Evolutionary conservation across 2,113 vertebrate genomes (phyloP), one percentile per base, ranked within the genome.

Genomic region (Planiliza haematocheilus): DNA sequence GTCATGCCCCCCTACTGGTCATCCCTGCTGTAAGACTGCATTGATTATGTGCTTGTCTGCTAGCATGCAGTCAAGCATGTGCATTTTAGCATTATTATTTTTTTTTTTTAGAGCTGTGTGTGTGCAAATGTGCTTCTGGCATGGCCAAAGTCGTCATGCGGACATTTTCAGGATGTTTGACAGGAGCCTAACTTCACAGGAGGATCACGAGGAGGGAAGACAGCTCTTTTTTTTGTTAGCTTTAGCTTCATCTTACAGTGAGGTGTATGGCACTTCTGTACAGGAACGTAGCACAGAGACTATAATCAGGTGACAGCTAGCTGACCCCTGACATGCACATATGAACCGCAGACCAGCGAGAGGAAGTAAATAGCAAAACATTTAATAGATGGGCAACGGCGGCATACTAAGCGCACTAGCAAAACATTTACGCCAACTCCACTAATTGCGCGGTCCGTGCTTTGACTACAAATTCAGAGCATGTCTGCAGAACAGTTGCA

Each of bases 11-110:
- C 86, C 89, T 55, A 83, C 88, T 85, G 88, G 87, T 80, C 77
- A 86, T 74, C 69, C 86, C 81, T 89, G 88, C 89, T 91, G 83
- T 76, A 89, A 82, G 80, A 81, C 74, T 71, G 87, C 82, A 91
- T 90, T 92, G 90, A 93, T 92, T 93, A 89, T 87, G 75, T 85
- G 86, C 71, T 83, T 78, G 78, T 87, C 88, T 89, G 70, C 73
- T 70, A 77, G 84, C 70, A 79, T 71, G 79, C 81, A 79, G 64
- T 80, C 77, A 72, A 82, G 77, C 87, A 78, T 88, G 79, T 70
- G 78, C 66, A 60, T 87, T 79, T 77, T 24, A 71, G 59, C 65
- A 74, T 79, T 70, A 30, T 30, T 30, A 30, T 30, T 30, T 3
- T 30, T 30, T 30, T 30, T 67, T 76, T 60, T 7, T 10, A 71